Evolutionary conservation across 2,888 invertebrate genomes (phyloP), one percentile per base, ranked within the genome.

Genomic region (Tetheella fluctuosa): DNA sequence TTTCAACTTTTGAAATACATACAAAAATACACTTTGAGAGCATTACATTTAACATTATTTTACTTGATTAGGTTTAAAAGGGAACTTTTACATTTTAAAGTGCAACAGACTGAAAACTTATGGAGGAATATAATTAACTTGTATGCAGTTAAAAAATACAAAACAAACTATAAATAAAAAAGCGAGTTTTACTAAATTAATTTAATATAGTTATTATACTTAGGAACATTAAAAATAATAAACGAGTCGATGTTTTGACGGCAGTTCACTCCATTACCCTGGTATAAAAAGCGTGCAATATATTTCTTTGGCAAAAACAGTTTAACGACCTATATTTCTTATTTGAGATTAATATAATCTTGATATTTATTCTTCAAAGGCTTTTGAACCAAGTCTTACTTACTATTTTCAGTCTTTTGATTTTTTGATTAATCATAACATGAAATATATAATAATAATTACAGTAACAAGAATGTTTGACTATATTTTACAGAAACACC

Each of bases 1-100:
- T 15, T 17, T 17, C 1, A 42, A 42, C 42, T 42, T 42, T 17
- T 17, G 1, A 2, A 42, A 39, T 15, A 12, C 15, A 39, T 1
- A 39, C 15, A 10, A 48, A 48, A 20, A 39, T 15, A 39, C n/a
- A 48, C 34, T 55, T 25, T 23, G 23, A 55, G n/a, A 20, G 17
- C 30, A 20, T 30, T 37, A 17, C 55, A 65, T 67, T 61, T 61
- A 62, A 65, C 69, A 74, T 73, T 67, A 64, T 62, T 71, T 66
- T 56, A 3, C 23, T 25, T 10, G 59, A 68, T n/a, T n/a, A n/a
- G n/a, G 67, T 69, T 65, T 61, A 42, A 59, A 64, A 64, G 61
- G 54, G 58, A 56, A 66, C 62, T 69, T 73, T 64, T 34, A 58
- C 59, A 58, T 68, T 63, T 25, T 62, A 60, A 62, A 61, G 61